Percentiles rank a stretch among this genome's conserved stretches.
Evolutionary conservation across 2,888 invertebrate genomes (phyloP).

Genomic region (Clistopyga incitator): DNA sequence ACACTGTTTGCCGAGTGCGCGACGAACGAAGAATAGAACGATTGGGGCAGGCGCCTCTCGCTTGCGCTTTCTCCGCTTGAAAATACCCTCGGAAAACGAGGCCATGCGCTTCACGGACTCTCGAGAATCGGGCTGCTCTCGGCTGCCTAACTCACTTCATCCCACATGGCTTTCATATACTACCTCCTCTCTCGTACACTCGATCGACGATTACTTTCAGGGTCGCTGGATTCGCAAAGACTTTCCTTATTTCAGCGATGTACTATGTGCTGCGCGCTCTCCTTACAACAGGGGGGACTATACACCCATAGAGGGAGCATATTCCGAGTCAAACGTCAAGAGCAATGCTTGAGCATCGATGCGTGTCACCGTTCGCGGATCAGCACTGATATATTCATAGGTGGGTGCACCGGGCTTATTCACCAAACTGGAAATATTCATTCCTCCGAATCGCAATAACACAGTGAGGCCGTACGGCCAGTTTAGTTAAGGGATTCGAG

Average conservation of each 20-base stretch:
- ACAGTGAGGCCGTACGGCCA: background rate
- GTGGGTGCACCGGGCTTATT: background rate
- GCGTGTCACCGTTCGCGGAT: slow-evolving; percentile 18
- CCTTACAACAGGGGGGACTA: background rate
- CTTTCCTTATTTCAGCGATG: slow-evolving; percentile 50
- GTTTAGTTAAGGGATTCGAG: background rate
- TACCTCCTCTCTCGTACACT: slow-evolving; percentile 47
- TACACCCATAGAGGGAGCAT: background rate
- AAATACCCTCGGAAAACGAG: slow-evolving; percentile 54
- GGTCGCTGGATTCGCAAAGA: slow-evolving; percentile 60
- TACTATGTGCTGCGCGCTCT: slow-evolving; percentile 27
- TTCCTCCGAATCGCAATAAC: background rate
- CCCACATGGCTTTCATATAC: slow-evolving; percentile 12
- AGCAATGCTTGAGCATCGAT: slow-evolving; percentile 27
- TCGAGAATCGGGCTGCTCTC: slow-evolving; percentile 54
- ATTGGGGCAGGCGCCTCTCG: slow-evolving; percentile 28
- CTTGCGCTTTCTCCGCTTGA: slow-evolving; percentile 37
- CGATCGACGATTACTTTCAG: slow-evolving; percentile 67
- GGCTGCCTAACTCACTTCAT: slow-evolving; percentile 35
- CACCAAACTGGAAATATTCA: background rate
- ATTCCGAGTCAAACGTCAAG: slow-evolving; percentile 21
- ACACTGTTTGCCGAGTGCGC: slow-evolving; percentile 45
- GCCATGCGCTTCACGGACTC: slow-evolving; percentile 65
- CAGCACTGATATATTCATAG: slow-evolving; percentile 31
- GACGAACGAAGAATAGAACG: slow-evolving; percentile 34